These are phyloP conservation scores for Parelbella ahira DNA, from an alignment of 2,888 invertebrate genomes.

Conservation along the genomic window DNA sequence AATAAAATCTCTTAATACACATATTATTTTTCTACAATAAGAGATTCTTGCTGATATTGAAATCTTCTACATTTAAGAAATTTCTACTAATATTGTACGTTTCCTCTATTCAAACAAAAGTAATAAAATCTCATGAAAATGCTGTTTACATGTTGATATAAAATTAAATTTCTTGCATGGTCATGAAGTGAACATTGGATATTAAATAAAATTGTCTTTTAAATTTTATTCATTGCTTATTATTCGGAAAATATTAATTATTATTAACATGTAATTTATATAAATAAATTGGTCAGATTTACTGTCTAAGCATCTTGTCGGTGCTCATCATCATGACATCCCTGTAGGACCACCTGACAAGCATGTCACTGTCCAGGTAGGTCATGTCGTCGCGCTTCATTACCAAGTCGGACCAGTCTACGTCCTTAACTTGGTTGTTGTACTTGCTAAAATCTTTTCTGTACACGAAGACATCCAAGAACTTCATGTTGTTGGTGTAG, in stretches of 20 bases:
- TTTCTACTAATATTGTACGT: too few species aligned
- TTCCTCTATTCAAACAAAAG: too few species aligned
- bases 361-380: slow-evolving; percentile 60
- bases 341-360: slow-evolving; percentile 58
- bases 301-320: slow-evolving; percentile 59
- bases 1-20: too few species aligned
- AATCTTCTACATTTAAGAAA: too few species aligned
- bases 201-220: too few species aligned
- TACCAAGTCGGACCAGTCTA: slow-evolving; percentile 61
- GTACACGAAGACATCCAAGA: slow-evolving; percentile 83
- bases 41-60: too few species aligned
- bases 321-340: slow-evolving; percentile 64
- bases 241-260: slow-evolving; percentile 1
- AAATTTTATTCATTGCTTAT: background rate
- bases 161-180: too few species aligned
- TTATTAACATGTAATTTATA: slow-evolving; percentile 5
- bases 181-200: too few species aligned
- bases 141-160: too few species aligned
- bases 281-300: slow-evolving; percentile 27
- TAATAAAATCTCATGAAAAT: too few species aligned
- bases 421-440: slow-evolving; percentile 59
- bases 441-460: slow-evolving; percentile 72
- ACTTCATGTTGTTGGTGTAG: slow-evolving; percentile 84
- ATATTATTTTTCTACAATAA: too few species aligned
- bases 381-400: slow-evolving; percentile 69